Evolutionary conservation across 92 coral and sea anemone genomes (phyloP), one percentile per base, ranked within the genome.

Genomic region (Epizoanthus ramosus): DNA sequence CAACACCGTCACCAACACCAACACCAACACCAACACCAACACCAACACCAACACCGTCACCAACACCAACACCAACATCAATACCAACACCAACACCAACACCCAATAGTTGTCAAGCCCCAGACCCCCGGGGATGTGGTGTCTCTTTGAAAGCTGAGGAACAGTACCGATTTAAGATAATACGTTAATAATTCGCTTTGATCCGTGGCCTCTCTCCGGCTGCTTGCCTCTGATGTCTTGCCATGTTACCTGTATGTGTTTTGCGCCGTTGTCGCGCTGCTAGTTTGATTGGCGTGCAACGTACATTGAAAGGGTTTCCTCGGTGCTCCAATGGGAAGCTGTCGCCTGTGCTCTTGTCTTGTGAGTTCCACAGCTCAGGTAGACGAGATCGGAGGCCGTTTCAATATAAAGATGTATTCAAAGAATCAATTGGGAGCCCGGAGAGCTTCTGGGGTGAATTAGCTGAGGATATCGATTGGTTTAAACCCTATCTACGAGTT

Each of bases 381-480:
- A 77, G 17, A 21, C 82, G 71, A 15, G 82, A 77, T 10, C 71
- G 82, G 52, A 77, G 25, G 21, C 71, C 71, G 31, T 77, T 77
- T 19, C 82, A 61, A 16, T 96, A 96, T 81, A 90, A 94, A 10
- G 97, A 96, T 31, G 95, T 92, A 19, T 96, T 89, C 75, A 83
- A 85, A 52, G 89, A 82, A 45, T 96, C 99, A 3, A 81, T 96
- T 12, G 88, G 69, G 63, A 87, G 90, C 57, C 98, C 92, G 28
- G 94, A 94, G 31, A 68, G 72, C 18, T 96, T 96, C 70, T 94
- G 99, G 99, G 90, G 86, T 22, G 94, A 88, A 6, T 76, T 61
- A 23, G 90, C 95, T 12, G 93, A 92, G 47, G 91, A 91, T 6
- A 92, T 96, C n/a, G 94, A 96, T 74, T 96, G 99, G 99, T 90